Evolutionary conservation across 2,113 vertebrate genomes (phyloP), one percentile per base, ranked within the genome.

Genomic region (Lampris megalopsis): DNA sequence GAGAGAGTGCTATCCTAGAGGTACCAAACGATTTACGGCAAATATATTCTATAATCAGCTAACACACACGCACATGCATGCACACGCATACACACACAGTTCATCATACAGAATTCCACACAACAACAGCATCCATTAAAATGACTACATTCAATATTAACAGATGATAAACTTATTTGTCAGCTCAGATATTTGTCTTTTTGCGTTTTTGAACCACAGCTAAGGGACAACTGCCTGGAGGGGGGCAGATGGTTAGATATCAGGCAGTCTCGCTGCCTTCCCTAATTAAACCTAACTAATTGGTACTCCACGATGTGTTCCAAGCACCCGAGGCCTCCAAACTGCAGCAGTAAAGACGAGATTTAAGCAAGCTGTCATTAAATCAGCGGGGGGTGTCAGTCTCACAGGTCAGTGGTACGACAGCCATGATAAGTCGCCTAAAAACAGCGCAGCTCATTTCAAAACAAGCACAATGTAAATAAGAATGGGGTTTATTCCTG

Each of bases 271-370:
- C 62, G 57, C 47, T 80, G 69, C 73, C 68, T 79, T 74, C 75
- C 65, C 69, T 89, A 89, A 93, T 93, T 84, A 89, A 86, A 82
- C 73, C 79, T 75, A 79, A 92, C 91, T 88, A 92, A 85, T 90
- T 89, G 70, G 79, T 68, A 41, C 77, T 73, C 81, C 80, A 86
- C 86, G 84, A 86, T 86, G 76, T 88, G 83, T 63, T 85, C 62
- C 43, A 48, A 69, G 38, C 11, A 80, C 88, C 73, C 5, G 35
- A 71, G 84, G 86, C 71, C 66, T 67, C 86, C 78, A 57, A 80
- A 75, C 66, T 67, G 63, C 60, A 66, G 41, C 0, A 24, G 67
- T 79, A 75, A 81, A 85, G 78, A 78, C 54, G 71, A 62, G 57
- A 72, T 77, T 82, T 60, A 60, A 24, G 45, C 40, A 49, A 45